Evolutionary conservation across 2,888 invertebrate species (phyloP).

Genomic region (Micropterix aruncella): DNA sequence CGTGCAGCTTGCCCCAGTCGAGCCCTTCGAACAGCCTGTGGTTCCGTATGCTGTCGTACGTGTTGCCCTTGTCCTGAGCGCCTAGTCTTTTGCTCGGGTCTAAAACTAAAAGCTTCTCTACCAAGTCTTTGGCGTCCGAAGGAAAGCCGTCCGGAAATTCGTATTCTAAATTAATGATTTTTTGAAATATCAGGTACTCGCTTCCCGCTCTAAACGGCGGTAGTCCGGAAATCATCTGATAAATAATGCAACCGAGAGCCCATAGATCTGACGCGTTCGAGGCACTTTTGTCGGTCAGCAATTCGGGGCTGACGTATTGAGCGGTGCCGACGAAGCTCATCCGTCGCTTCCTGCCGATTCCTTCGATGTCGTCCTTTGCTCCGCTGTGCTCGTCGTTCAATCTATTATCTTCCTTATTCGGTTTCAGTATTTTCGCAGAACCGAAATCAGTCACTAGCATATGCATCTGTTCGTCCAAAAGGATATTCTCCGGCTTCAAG

Average conservation of each 20-base stretch:
- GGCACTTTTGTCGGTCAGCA: conserved; percentile 67
- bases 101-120: conserved; percentile 70
- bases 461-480: conserved; percentile 92
- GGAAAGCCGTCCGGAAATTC: conserved; percentile 89
- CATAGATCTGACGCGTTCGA: conserved; percentile 82
- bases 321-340: conserved; percentile 97
- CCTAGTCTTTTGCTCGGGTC: conserved; percentile 74
- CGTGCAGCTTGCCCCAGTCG: conserved; percentile 67
- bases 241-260: conserved; percentile 94
- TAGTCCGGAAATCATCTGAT: conserved; percentile 90
- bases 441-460: conserved; percentile 96
- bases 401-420: conserved; percentile 21
- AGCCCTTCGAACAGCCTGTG: conserved; percentile 80
- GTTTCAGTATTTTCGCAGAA: conserved; percentile 70
- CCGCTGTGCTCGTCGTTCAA: conserved; percentile 16
- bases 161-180: conserved; percentile 82
- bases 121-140: conserved; percentile 72
- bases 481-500: conserved; percentile 95
- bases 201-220: conserved; percentile 86
- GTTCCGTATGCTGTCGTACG: conserved; percentile 67
- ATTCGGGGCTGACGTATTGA: conserved; percentile 96
- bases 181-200: conserved; percentile 94
- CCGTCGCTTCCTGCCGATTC: conserved; percentile 41
- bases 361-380: conserved; percentile 14
- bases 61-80: conserved; percentile 51